phyloP scores from a whole-genome alignment of 1,140 invertebrate genomes.

The Oreohelix idahoensis region DNA sequence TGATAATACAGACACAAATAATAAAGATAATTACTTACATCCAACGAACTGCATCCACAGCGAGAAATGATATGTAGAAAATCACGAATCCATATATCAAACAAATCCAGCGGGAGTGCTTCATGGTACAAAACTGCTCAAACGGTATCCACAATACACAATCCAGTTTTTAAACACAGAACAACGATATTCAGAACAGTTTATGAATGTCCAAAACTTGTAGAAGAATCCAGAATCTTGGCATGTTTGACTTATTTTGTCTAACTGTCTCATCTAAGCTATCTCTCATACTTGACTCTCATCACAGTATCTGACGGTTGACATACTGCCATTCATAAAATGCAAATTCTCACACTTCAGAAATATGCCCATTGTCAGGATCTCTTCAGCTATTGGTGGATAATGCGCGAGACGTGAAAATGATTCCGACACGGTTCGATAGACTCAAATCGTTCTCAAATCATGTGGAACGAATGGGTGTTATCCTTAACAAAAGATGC shows the following conservation, averaged over 20 bases:
- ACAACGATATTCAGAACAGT: not conserved
- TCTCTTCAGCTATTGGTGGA: not conserved
- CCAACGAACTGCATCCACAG: constrained; percentile 30
- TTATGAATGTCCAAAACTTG: not conserved
- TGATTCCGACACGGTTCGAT: constrained; percentile 22
- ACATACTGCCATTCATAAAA: not conserved
- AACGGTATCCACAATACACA: too few species aligned
- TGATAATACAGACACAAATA: too few species aligned
- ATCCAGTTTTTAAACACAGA: not conserved
- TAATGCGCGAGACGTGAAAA: not conserved
- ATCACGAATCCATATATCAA: constrained; percentile 7
- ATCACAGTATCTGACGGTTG: not conserved
- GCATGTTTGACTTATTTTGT: not conserved
- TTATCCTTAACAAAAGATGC: not conserved
- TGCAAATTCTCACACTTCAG: not conserved
- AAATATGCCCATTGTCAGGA: not conserved
- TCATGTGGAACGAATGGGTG: constrained; percentile 8
- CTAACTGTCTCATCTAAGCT: not conserved
- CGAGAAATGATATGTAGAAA: not conserved
- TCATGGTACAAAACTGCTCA: not conserved
- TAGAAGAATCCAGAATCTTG: not conserved
- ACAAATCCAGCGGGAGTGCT: constrained; percentile 28
- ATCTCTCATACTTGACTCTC: not conserved
- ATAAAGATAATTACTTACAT: constrained; percentile 23
- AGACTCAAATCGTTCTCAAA: not conserved